phyloP scores from a whole-genome alignment of 2,797 vertebrate genomes.

The Kryptolebias ocellatus region DNA sequence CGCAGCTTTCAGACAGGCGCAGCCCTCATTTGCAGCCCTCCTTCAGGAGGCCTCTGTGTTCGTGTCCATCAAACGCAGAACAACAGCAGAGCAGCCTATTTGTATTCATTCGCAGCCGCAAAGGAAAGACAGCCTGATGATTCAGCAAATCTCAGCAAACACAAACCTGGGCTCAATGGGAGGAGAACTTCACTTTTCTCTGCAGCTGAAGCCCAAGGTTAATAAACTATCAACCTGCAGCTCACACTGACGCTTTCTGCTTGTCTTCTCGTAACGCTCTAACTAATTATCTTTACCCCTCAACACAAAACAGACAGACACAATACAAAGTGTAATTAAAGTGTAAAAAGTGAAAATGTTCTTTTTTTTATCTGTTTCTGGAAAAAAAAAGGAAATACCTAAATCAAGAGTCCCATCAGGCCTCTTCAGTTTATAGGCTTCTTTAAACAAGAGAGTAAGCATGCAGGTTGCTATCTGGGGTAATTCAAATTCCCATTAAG shows the following conservation, averaged over 20 bases:
- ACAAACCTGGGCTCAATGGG: constrained; percentile 31
- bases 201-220: constrained; percentile 43
- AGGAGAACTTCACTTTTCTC: constrained; percentile 25
- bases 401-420: no score
- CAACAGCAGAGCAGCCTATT: constrained; percentile 43
- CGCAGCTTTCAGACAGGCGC: constrained; percentile 36
- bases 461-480: constrained; percentile 1
- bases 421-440: constrained; percentile 6
- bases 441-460: constrained; percentile 14
- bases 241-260: constrained; percentile 12
- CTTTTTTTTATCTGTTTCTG: not conserved
- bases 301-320: constrained; percentile 4
- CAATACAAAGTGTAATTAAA: constrained; percentile 1
- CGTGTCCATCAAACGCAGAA: constrained; percentile 58
- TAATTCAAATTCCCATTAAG: constrained; percentile 25
- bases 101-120: constrained; percentile 70
- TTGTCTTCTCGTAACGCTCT: constrained; percentile 10
- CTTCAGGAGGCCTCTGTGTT: constrained; percentile 34
- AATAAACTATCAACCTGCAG: constrained; percentile 30
- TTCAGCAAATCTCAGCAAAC: constrained; percentile 73
- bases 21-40: constrained; percentile 20
- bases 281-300: not conserved
- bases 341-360: constrained; percentile 5
- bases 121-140: constrained; percentile 69
- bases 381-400: constrained; percentile 7